Evolutionary conservation across 2,113 vertebrate genomes (phyloP), one percentile per base, ranked within the genome.

Genomic region (Mus pahari): DNA sequence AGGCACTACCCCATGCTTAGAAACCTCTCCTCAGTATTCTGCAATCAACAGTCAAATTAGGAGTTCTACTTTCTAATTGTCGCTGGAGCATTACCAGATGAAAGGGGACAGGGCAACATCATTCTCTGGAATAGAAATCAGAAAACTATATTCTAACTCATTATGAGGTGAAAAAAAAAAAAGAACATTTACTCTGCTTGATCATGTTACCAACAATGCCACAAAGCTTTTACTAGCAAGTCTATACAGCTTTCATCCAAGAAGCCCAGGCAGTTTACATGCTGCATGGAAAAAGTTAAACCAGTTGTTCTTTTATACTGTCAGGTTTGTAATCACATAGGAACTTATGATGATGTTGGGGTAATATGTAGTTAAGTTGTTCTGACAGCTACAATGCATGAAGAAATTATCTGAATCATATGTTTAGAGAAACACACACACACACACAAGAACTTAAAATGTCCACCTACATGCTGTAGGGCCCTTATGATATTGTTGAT

Each of bases 1-100:
- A 13, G 70, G 86, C 73, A 90, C 62, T 42, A 97, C 26, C 55
- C 58, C 95, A 66, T 45, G 96, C 92, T 84, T 93, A 91, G 97
- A 86, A 97, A 97, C 79, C 7, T 48, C 42, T 87, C 62, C 86
- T 39, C 66, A 42, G 84, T 70, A 86, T 53, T 66, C 19, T 74
- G 73, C 87, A 91, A 96, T 75, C 50, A 91, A 53, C 88, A 82
- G 75, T 90, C 42, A 96, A 92, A 89, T 58, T 36, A 74, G 92
- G 88, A 81, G 55, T 88, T 92, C 14, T 95, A 86, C 26, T 74
- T 96, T 78, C 66, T 86, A 50, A 77, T 58, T 58, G 1, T 55
- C 58, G 81, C 19, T 39, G 58, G 66, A 82, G 66, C 50, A n/a
- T 33, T 62, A 86, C 86, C 75, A 75, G 8, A 84, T 55, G 58